phyloP scores from a whole-genome alignment of 2,113 vertebrate species.

The Furnarius figulus region DNA sequence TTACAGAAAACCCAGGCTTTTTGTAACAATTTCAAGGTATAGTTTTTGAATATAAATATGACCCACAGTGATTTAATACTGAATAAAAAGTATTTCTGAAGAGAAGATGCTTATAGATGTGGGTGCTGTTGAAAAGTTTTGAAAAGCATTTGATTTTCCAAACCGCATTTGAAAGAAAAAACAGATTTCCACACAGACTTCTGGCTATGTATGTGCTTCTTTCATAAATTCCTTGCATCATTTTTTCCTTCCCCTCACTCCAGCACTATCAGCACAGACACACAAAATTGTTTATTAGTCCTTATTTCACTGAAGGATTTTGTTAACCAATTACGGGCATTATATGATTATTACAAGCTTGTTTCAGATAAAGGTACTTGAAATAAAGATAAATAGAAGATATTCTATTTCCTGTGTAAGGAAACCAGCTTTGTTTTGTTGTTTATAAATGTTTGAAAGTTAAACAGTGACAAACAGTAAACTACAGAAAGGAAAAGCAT shows the following conservation, averaged over 20 bases:
- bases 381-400: neutral
- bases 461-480: neutral
- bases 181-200: slow-evolving; percentile 29
- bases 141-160: slow-evolving; percentile 40
- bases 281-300: neutral
- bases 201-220: neutral
- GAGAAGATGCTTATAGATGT: slow-evolving; percentile 31
- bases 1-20: neutral
- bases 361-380: neutral
- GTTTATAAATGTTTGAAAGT: neutral
- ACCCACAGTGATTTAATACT: neutral
- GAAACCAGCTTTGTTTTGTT: neutral
- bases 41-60: neutral
- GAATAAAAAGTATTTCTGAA: neutral
- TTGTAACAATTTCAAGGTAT: neutral
- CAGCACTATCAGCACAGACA: slow-evolving; percentile 1
- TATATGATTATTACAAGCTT: neutral
- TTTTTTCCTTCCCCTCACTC: slow-evolving; percentile 11
- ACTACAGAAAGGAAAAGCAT: neutral
- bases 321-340: neutral
- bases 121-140: slow-evolving; percentile 38
- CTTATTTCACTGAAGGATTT: neutral
- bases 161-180: slow-evolving; percentile 59
- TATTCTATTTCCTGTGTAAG: neutral
- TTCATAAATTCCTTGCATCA: slow-evolving; percentile 9